A percentile compares a stretch with the other conserved stretches of the same genome.
phyloP scores from a whole-genome alignment of 2,797 vertebrate genomes.

The Rhynchonycteris naso region DNA sequence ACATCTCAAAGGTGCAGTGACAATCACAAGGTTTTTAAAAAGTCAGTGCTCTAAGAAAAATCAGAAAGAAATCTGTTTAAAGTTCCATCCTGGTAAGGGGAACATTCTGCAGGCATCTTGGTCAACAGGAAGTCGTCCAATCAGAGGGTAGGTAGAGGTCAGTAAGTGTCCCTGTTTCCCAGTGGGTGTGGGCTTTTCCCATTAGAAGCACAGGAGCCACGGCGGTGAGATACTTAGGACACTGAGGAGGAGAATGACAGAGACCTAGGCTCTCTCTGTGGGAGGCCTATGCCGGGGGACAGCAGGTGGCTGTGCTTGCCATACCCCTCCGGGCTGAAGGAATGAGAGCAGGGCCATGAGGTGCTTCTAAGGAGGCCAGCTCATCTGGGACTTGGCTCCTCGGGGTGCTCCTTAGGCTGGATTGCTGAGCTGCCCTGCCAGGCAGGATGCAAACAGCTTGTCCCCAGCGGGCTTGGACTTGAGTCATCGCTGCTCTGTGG shows the following conservation, averaged over 20 bases:
- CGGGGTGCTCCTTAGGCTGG: not conserved
- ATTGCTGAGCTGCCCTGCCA: too few species aligned
- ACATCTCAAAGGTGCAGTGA: not conserved
- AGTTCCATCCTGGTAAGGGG: too few species aligned
- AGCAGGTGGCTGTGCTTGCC: not conserved
- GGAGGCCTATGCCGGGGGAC: too few species aligned
- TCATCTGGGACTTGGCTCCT: too few species aligned
- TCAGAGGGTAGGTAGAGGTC: not conserved
- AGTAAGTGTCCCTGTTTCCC: rapidly evolving
- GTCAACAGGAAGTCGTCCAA: not conserved
- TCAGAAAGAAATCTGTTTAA: not conserved
- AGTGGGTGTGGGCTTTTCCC: too few species aligned
- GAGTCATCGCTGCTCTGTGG: not conserved
- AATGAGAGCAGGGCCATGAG: not conserved
- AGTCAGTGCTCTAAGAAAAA: not conserved
- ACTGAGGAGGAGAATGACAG: rapidly evolving
- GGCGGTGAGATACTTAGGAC: too few species aligned
- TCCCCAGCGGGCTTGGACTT: not conserved
- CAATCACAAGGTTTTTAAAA: not conserved
- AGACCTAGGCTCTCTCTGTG: rapidly evolving
- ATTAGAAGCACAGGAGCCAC: too few species aligned
- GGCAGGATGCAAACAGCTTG: not conserved
- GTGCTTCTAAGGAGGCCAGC: not conserved
- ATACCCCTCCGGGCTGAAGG: not conserved
- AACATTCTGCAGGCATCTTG: too few species aligned